These are phyloP conservation scores for Melanostoma mellinum DNA, from an alignment of 2,888 invertebrate species.

Conservation along the genomic window DNA sequence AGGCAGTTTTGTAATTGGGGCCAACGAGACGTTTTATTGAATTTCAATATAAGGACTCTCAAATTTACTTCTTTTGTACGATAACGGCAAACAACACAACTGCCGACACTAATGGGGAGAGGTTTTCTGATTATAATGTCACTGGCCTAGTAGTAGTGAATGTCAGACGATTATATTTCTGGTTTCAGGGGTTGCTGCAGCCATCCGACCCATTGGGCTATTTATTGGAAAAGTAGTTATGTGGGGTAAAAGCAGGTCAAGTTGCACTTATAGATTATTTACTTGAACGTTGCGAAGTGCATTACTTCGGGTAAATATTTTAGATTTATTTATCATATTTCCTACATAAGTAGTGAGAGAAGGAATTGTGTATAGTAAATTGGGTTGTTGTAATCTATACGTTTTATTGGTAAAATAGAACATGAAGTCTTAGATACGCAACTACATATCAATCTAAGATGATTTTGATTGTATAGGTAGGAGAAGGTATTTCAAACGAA, in stretches of 20 bases:
- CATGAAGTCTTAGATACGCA: too few species aligned
- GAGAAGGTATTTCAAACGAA: too few species aligned
- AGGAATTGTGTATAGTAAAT: too few species aligned
- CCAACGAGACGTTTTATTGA: conserved; percentile 50
- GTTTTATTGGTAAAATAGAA: too few species aligned
- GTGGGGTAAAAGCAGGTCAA: conserved; percentile 54
- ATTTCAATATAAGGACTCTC: conserved; percentile 53
- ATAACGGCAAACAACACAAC: not conserved
- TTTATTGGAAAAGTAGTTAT: not conserved
- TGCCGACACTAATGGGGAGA: conserved; percentile 7
- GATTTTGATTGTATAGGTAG: too few species aligned
- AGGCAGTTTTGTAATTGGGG: conserved; percentile 53
- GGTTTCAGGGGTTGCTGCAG: conserved; percentile 29
- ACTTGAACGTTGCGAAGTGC: conserved; percentile 58
- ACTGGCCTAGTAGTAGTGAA: conserved; percentile 47
- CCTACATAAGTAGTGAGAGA: too few species aligned
- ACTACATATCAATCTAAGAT: too few species aligned
- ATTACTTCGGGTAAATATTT: conserved; percentile 27
- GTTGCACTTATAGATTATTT: conserved; percentile 60
- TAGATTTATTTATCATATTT: too few species aligned
- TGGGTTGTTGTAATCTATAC: too few species aligned
- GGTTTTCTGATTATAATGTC: conserved; percentile 30
- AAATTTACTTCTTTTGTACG: conserved; percentile 25
- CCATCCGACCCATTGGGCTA: conserved; percentile 7
- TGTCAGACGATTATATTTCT: conserved; percentile 53